Percentiles rank a stretch among this genome's conserved stretches.
phyloP scores from a whole-genome alignment of 1,140 invertebrate species.

The Apis dorsata region DNA sequence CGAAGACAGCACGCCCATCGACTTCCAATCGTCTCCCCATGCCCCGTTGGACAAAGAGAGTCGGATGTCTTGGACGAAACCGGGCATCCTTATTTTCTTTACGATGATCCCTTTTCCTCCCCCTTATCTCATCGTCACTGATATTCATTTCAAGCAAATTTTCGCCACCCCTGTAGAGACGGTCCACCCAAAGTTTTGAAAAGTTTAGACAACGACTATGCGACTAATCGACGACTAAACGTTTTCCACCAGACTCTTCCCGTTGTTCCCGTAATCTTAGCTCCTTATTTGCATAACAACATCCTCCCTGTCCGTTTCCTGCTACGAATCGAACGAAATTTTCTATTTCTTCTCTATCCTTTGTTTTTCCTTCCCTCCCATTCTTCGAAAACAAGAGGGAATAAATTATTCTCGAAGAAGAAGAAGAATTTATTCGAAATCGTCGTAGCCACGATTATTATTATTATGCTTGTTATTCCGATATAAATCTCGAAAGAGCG shows the following conservation, averaged over 20 bases:
- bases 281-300: neutral
- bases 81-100: no score
- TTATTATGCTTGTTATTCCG: no score
- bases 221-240: neutral
- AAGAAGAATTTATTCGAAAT: no score
- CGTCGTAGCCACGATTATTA: no score
- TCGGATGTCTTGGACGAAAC: neutral
- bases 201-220: neutral
- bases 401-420: no score
- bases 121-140: neutral
- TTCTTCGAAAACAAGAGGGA: no score
- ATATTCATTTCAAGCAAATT: conserved; percentile 1
- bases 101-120: neutral
- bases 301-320: neutral
- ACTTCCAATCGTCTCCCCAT: conserved; percentile 5
- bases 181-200: no score
- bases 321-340: neutral
- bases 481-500: no score
- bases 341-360: no score
- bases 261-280: neutral
- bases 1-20: conserved; percentile 13
- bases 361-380: no score
- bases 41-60: neutral
- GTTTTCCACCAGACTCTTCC: neutral
- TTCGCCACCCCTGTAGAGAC: no score